These are phyloP conservation scores for Neelides sp. DNA, from an alignment of 1,140 invertebrate species.

Conservation along the genomic window DNA sequence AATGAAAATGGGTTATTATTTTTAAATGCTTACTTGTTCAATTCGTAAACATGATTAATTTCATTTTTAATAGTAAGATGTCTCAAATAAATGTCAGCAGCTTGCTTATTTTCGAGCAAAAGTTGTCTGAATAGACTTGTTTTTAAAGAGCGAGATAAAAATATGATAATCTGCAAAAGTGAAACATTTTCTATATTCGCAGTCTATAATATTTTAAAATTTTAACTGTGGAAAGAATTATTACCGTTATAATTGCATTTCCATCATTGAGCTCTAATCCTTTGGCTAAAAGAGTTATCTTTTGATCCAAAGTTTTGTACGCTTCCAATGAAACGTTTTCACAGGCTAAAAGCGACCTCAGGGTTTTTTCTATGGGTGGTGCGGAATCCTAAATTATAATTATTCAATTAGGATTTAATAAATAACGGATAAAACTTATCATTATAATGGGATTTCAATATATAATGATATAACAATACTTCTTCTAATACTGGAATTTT, in stretches of 20 bases:
- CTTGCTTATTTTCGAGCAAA: constrained; percentile 38
- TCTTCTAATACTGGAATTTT: too few species aligned
- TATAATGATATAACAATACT: too few species aligned
- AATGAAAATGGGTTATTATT: constrained; percentile 6
- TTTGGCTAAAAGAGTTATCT: constrained; percentile 40
- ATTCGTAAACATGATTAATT: constrained; percentile 40
- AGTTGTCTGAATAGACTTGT: constrained; percentile 39
- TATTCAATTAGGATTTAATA: too few species aligned
- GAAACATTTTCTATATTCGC: constrained; percentile 7
- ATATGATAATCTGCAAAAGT: constrained; percentile 39
- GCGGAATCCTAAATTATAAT: constrained; percentile 5
- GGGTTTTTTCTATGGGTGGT: constrained; percentile 35
- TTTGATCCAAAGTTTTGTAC: constrained; percentile 41
- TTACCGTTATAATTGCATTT: constrained; percentile 42
- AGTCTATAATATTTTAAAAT: neutral
- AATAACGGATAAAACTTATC: too few species aligned
- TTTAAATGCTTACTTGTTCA: constrained; percentile 43
- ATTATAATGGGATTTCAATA: too few species aligned
- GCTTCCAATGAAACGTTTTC: constrained; percentile 37
- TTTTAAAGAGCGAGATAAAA: constrained; percentile 42
- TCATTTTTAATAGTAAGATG: constrained; percentile 41
- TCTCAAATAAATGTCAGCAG: constrained; percentile 40
- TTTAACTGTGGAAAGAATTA: constrained; percentile 21
- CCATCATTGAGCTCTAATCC: constrained; percentile 42
- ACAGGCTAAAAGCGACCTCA: constrained; percentile 31